phyloP scores from a whole-genome alignment of 1,140 invertebrate species.

The Thrips palmi region DNA sequence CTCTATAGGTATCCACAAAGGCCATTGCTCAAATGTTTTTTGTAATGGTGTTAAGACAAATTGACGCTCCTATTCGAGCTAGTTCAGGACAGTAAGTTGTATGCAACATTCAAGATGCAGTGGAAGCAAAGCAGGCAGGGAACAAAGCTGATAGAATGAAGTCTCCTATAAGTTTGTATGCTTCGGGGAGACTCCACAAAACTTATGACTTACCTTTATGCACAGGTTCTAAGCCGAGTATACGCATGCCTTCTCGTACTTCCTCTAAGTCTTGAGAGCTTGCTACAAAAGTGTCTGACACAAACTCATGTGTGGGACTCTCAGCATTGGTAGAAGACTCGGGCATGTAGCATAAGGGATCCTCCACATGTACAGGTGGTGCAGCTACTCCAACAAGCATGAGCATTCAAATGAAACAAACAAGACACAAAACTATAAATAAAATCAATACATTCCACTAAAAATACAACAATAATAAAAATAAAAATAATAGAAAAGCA shows the following conservation, averaged over 20 bases:
- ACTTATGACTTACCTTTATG: not conserved
- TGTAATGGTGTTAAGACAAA: no score
- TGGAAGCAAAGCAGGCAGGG: no score
- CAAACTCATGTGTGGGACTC: slow-evolving; percentile 33
- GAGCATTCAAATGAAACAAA: no score
- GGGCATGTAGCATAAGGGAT: no score
- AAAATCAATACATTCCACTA: slow-evolving; percentile 17
- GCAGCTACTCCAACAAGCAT: no score
- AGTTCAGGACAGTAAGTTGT: no score
- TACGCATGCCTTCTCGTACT: slow-evolving; percentile 46
- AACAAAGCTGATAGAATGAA: no score
- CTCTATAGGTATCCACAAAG: not conserved
- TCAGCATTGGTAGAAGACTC: slow-evolving; percentile 13
- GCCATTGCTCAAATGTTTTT: not conserved
- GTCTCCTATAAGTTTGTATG: no score
- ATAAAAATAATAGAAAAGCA: slow-evolving; percentile 14
- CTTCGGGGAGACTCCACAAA: not conserved
- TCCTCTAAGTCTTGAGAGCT: slow-evolving; percentile 38
- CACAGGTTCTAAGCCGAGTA: slow-evolving; percentile 30
- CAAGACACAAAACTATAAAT: no score
- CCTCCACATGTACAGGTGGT: no score
- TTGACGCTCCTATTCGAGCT: no score
- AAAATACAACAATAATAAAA: slow-evolving; percentile 16
- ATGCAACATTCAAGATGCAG: no score
- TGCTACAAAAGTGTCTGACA: slow-evolving; percentile 43